A percentile compares a stretch with the other conserved stretches of the same genome.
Evolutionary conservation across 1,140 invertebrate genomes (phyloP).

Genomic region (Homarus americanus): DNA sequence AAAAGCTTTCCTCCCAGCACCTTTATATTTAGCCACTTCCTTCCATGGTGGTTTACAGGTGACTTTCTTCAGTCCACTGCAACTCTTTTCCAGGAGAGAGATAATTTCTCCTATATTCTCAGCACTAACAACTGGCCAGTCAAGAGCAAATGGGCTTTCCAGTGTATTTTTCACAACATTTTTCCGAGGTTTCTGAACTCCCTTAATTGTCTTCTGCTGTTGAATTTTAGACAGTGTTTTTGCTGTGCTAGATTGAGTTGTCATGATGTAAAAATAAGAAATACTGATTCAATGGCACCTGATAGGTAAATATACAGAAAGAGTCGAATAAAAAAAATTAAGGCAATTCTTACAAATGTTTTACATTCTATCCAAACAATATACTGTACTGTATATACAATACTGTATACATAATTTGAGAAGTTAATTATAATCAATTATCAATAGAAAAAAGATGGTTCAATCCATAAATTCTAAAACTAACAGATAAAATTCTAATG

Average conservation of each 20-base stretch:
- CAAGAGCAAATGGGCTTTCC: slow-evolving; percentile 60
- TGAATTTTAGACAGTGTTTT: slow-evolving; percentile 14
- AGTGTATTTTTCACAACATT: slow-evolving; percentile 53
- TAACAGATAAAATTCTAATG: background rate
- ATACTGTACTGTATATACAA: too few species aligned
- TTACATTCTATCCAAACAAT: background rate
- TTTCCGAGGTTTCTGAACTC: slow-evolving; percentile 41
- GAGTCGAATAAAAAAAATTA: background rate
- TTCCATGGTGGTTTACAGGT: slow-evolving; percentile 58
- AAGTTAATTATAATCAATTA: too few species aligned
- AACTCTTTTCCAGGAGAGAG: slow-evolving; percentile 10
- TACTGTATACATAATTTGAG: too few species aligned
- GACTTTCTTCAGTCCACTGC: slow-evolving; percentile 36
- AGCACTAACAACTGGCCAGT: slow-evolving; percentile 22
- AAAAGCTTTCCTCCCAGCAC: slow-evolving; percentile 38
- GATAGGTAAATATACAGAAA: too few species aligned
- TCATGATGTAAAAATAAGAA: slow-evolving; percentile 5
- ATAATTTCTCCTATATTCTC: slow-evolving; percentile 6
- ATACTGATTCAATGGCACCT: too few species aligned
- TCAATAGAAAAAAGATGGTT: too few species aligned
- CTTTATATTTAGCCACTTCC: slow-evolving; percentile 45
- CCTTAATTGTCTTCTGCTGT: slow-evolving; percentile 45
- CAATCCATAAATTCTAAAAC: too few species aligned
- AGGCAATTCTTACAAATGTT: background rate
- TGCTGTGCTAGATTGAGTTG: background rate